Conservation (phyloP, 1,140 invertebrate species). For the Nasonia longicornis region DNA sequence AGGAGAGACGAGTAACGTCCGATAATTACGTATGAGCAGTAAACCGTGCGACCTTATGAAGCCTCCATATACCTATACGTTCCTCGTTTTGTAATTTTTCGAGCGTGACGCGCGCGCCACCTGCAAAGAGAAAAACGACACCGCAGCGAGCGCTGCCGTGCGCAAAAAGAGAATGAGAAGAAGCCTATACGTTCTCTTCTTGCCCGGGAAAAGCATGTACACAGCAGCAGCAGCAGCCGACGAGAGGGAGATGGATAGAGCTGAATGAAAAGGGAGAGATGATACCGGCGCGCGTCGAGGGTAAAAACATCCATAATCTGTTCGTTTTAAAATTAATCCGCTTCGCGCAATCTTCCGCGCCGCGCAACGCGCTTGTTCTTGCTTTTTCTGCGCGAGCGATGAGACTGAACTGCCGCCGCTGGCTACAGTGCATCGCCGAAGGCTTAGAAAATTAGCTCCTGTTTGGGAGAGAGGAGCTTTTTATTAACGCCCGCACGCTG, state of each 20-base stretch:
- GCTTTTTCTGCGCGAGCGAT: neutral
- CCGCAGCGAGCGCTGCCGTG: too few relatives aligned
- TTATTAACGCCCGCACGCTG: slow-evolving; percentile 20
- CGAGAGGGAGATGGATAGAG: neutral
- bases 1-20: slow-evolving; percentile 53
- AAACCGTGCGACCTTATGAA: slow-evolving; percentile 54
- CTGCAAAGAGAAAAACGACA: slow-evolving; percentile 5
- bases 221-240: too few relatives aligned
- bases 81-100: slow-evolving; percentile 56
- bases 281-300: neutral
- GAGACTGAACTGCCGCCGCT: neutral
- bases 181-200: neutral
- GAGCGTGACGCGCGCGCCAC: slow-evolving; percentile 50
- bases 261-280: slow-evolving; percentile 6
- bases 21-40: slow-evolving; percentile 62
- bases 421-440: neutral
- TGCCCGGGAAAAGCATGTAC: slow-evolving; percentile 1
- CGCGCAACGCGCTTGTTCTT: neutral
- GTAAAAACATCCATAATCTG: slow-evolving; percentile 48
- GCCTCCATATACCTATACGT: neutral
- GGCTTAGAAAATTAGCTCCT: slow-evolving; percentile 41
- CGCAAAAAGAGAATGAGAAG: neutral
- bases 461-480: slow-evolving; percentile 9
- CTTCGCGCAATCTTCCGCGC: slow-evolving; percentile 36
- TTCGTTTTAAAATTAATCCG: slow-evolving; percentile 49